Conservation (phyloP, 2,888 invertebrate species). For the Helleia helle region DNA sequence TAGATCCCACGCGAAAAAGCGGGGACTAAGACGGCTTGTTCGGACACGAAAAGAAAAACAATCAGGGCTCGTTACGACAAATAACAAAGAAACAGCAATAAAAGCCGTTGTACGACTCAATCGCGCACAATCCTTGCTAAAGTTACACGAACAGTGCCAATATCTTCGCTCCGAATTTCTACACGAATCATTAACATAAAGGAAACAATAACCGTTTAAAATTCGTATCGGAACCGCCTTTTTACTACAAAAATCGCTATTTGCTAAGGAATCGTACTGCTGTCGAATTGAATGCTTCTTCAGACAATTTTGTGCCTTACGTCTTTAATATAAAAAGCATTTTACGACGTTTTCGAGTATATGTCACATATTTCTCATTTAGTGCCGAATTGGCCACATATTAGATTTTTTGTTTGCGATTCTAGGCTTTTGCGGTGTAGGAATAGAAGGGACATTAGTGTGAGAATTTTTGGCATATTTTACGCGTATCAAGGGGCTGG, state of each 20-base stretch:
- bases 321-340: background rate
- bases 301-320: slow-evolving; percentile 16
- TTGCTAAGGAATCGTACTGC: slow-evolving; percentile 44
- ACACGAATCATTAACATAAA: slow-evolving; percentile 68
- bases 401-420: slow-evolving; percentile 16
- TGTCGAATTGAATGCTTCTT: slow-evolving; percentile 16
- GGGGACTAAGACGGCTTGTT: slow-evolving; percentile 21
- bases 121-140: slow-evolving; percentile 44
- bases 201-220: slow-evolving; percentile 71
- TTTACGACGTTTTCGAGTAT: slow-evolving; percentile 14
- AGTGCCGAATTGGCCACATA: slow-evolving; percentile 10
- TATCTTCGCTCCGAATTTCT: slow-evolving; percentile 56
- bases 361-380: slow-evolving; percentile 18
- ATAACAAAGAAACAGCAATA: slow-evolving; percentile 54
- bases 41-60: slow-evolving; percentile 41
- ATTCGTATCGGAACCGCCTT: slow-evolving; percentile 57
- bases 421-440: slow-evolving; percentile 19
- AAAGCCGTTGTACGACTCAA: slow-evolving; percentile 47
- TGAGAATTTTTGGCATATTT: slow-evolving; percentile 23
- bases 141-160: slow-evolving; percentile 49
- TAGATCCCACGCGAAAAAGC: slow-evolving; percentile 33
- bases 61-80: slow-evolving; percentile 39
- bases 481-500: slow-evolving; percentile 16
- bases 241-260: slow-evolving; percentile 64
- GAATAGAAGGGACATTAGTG: slow-evolving; percentile 24